A percentile compares a stretch with the other conserved stretches of the same genome.
These are phyloP conservation scores for Coccyzus lansbergi DNA, from an alignment of 2,797 vertebrate genomes.

Conservation along the genomic window DNA sequence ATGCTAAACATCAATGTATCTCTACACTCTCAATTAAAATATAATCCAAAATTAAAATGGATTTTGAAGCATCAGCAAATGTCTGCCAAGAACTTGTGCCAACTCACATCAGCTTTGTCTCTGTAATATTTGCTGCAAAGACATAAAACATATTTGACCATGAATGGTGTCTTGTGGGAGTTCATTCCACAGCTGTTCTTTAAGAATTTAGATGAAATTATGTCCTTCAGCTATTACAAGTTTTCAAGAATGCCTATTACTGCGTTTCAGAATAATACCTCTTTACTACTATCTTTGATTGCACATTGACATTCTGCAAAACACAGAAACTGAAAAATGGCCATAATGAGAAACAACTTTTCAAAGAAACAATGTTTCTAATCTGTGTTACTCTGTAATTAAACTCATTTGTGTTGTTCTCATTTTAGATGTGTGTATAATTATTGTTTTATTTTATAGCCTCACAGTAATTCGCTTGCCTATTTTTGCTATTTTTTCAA, in stretches of 20 bases:
- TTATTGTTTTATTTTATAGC: neutral
- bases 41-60: neutral
- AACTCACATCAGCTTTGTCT: neutral
- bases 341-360: neutral
- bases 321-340: neutral
- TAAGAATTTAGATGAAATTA: conserved; percentile 37
- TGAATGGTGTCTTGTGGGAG: conserved; percentile 20
- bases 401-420: neutral
- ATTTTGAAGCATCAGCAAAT: neutral
- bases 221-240: neutral
- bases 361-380: neutral
- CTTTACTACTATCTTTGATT: neutral
- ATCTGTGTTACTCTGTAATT: neutral
- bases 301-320: neutral
- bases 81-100: neutral
- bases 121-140: neutral
- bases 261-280: neutral
- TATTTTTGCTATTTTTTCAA: neutral
- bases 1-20: neutral
- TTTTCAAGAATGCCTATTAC: neutral
- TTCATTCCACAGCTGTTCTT: conserved; percentile 12
- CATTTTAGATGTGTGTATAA: neutral
- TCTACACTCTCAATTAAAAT: neutral
- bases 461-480: neutral
- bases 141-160: neutral